phyloP scores from a whole-genome alignment of 2,888 invertebrate species.

The Agonopterix heracliana region DNA sequence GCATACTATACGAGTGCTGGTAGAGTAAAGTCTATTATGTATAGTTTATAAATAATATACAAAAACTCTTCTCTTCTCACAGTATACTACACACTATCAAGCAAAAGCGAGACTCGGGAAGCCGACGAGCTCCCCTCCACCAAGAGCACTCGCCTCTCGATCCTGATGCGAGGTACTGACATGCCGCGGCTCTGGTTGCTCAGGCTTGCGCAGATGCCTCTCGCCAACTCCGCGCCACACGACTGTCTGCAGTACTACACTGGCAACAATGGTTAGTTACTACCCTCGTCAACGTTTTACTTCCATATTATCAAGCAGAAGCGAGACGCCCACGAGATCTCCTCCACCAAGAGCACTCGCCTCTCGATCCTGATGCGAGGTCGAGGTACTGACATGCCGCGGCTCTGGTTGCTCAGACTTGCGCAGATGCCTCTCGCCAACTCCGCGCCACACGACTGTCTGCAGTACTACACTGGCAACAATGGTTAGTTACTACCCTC shows the following conservation, averaged over 20 bases:
- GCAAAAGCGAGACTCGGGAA: constrained; percentile 43
- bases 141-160: constrained; percentile 66
- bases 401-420: constrained; percentile 87
- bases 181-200: constrained; percentile 87
- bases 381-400: constrained; percentile 75
- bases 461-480: constrained; percentile 81
- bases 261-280: constrained; percentile 69
- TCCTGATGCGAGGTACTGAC: constrained; percentile 65
- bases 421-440: constrained; percentile 86
- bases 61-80: constrained; percentile 8
- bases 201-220: constrained; percentile 84
- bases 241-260: constrained; percentile 86
- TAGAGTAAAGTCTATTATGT: too few species aligned
- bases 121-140: constrained; percentile 45
- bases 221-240: constrained; percentile 84
- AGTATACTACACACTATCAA: constrained; percentile 84
- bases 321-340: constrained; percentile 49
- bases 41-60: neutral
- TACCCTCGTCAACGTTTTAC: too few species aligned
- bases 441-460: constrained; percentile 84
- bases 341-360: constrained; percentile 40
- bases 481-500: constrained; percentile 61
- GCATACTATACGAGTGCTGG: too few species aligned
- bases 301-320: constrained; percentile 21
- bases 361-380: constrained; percentile 70